These are phyloP conservation scores for Dryoscopus gambensis DNA, from an alignment of 2,113 vertebrate genomes.

Conservation along the genomic window DNA sequence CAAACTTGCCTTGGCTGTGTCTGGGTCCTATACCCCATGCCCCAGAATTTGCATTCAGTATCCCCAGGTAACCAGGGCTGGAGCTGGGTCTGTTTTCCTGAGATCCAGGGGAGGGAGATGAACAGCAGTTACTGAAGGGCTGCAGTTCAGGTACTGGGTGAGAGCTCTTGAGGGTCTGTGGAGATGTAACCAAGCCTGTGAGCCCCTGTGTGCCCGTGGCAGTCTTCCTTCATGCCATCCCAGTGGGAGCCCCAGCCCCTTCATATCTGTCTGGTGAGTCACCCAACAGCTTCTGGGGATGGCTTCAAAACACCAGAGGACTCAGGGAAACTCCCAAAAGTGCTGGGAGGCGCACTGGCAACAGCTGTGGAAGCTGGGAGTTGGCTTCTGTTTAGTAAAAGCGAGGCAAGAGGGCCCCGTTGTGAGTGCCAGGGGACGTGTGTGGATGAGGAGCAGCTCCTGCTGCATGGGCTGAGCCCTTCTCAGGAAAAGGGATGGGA, in stretches of 20 bases:
- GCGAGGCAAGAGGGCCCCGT: neutral
- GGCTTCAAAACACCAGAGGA: neutral
- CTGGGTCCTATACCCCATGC: neutral
- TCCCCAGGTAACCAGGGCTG: neutral
- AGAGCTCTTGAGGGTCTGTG: neutral
- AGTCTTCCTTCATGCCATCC: neutral
- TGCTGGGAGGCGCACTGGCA: neutral
- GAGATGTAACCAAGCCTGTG: neutral
- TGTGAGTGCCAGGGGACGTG: rapidly evolving
- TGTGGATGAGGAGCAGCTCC: neutral
- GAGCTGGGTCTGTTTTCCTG: neutral
- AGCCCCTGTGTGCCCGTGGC: neutral
- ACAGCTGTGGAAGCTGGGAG: neutral
- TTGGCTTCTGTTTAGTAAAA: neutral
- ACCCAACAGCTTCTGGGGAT: neutral
- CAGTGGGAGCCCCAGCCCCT: neutral
- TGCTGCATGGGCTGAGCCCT: neutral
- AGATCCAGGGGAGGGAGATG: neutral
- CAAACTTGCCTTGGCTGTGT: neutral
- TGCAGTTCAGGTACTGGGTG: neutral
- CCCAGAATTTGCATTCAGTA: neutral
- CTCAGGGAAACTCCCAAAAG: neutral
- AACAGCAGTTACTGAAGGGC: neutral
- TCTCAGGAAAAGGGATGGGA: neutral
- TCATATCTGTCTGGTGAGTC: rapidly evolving